Percentiles rank a stretch among this genome's conserved stretches.
Evolutionary conservation across 1,140 invertebrate genomes (phyloP).

Genomic region (Ptiloglossa arizonensis): DNA sequence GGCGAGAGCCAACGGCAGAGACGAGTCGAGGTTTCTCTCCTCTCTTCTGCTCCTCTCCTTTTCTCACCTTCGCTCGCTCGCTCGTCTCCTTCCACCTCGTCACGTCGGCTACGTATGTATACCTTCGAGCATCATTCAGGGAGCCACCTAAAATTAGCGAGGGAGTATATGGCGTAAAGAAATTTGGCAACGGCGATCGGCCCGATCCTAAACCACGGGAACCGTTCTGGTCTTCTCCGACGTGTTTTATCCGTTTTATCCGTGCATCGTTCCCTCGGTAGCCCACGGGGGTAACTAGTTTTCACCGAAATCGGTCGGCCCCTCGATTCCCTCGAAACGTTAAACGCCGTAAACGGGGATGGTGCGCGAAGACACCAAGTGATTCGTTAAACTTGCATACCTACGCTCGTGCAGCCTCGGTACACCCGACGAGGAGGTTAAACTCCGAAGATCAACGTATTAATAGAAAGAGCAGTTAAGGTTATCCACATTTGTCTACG

Average conservation of each 20-base stretch:
- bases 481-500: too few relatives aligned
- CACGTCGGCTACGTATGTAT: constrained; percentile 46
- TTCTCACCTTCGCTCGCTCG: not conserved
- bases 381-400: too few relatives aligned
- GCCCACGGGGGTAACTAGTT: not conserved
- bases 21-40: not conserved
- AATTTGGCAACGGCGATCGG: constrained; percentile 62
- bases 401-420: too few relatives aligned
- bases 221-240: not conserved
- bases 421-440: too few relatives aligned
- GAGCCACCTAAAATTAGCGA: constrained; percentile 72
- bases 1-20: constrained; percentile 39
- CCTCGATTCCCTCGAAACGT: not conserved
- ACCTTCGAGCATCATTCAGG: constrained; percentile 71
- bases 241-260: not conserved
- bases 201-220: not conserved
- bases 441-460: too few relatives aligned
- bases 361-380: too few relatives aligned
- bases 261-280: too few relatives aligned
- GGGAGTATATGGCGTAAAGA: constrained; percentile 67
- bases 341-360: too few relatives aligned
- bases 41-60: not conserved
- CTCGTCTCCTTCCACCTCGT: not conserved
- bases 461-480: too few relatives aligned
- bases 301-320: not conserved